These are phyloP conservation scores for Drosophila navojoa DNA, from an alignment of 1,140 invertebrate genomes.

Conservation along the genomic window DNA sequence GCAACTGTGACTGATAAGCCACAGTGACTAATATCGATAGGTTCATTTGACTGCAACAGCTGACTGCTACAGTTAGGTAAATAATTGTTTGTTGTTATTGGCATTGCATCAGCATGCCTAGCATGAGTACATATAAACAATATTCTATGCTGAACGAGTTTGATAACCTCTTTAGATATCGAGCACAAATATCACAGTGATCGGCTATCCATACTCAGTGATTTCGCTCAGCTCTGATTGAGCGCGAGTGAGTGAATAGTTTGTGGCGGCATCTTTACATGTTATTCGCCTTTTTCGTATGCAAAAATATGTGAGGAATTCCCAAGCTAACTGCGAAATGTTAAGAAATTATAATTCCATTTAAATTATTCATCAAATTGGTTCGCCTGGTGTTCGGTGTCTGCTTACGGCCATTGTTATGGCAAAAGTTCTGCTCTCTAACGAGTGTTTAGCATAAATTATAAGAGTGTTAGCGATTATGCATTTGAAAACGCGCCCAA, in stretches of 20 bases:
- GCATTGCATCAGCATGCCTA: not conserved
- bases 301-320: conserved; percentile 80
- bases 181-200: not conserved
- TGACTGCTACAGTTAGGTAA: not conserved
- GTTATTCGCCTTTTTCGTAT: conserved; percentile 56
- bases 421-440: conserved; percentile 46
- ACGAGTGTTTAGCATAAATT: conserved; percentile 66
- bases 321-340: conserved; percentile 75
- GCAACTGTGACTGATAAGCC: not conserved
- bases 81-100: conserved; percentile 1
- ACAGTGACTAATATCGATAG: not conserved
- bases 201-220: not conserved
- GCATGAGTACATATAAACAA: not conserved
- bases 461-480: conserved; percentile 67
- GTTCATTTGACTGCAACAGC: conserved; percentile 1
- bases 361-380: conserved; percentile 70
- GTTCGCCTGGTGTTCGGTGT: not conserved
- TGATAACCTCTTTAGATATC: not conserved
- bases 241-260: conserved; percentile 30
- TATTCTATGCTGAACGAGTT: not conserved
- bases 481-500: conserved; percentile 73
- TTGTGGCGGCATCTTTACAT: conserved; percentile 60
- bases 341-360: conserved; percentile 53
- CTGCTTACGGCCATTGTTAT: conserved; percentile 22
- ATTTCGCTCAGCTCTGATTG: conserved; percentile 21